Conservation (phyloP, 2,797 vertebrate genomes). For the Smutsia gigantea region DNA sequence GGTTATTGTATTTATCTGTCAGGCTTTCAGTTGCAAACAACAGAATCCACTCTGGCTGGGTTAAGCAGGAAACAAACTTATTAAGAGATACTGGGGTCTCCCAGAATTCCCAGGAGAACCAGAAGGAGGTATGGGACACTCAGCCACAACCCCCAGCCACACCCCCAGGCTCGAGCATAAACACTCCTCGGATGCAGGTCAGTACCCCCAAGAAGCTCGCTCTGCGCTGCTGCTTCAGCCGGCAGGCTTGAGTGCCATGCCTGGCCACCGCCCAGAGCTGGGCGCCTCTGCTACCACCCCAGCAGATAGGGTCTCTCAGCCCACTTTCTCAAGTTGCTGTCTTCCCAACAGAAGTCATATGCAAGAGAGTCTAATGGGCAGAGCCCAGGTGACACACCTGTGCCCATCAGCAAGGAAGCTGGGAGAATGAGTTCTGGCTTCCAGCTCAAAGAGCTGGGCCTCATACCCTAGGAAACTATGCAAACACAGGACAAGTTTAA, state of each 20-base stretch:
- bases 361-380: background rate
- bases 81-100: background rate
- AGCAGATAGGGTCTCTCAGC: background rate
- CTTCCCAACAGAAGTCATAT: background rate
- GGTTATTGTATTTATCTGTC: background rate
- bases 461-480: background rate
- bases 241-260: background rate
- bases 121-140: background rate
- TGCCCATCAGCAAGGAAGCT: background rate
- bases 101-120: background rate
- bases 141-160: background rate
- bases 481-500: background rate
- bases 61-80: background rate
- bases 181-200: too few relatives aligned
- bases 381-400: background rate
- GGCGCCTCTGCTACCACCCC: background rate
- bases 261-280: background rate
- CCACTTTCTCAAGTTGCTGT: background rate
- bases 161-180: fast-evolving
- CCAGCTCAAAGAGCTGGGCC: background rate
- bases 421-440: background rate
- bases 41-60: background rate
- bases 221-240: background rate
- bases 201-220: background rate
- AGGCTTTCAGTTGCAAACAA: background rate